Evolutionary conservation across 2,888 invertebrate species (phyloP).

Genomic region (Lacanobia wlatinum): DNA sequence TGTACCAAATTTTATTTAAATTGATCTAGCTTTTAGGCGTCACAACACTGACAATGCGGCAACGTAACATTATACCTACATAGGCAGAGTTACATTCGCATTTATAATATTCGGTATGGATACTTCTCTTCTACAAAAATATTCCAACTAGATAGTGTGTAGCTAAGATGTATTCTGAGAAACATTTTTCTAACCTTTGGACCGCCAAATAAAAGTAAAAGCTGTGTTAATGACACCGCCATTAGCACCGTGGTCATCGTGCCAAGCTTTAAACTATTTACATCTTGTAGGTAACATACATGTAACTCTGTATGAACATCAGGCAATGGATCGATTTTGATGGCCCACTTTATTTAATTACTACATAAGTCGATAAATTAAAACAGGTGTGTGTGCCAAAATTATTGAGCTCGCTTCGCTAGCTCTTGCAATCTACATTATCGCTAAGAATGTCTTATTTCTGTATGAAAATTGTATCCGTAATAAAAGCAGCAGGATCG

Average conservation of each 20-base stretch:
- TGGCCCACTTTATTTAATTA: too few relatives aligned
- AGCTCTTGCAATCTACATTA: not conserved
- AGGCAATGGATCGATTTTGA: not conserved
- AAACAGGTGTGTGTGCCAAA: not conserved
- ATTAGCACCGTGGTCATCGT: slow-evolving; percentile 22
- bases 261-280: slow-evolving; percentile 36
- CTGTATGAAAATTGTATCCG: not conserved
- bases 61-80: too few relatives aligned
- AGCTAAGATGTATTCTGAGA: not conserved
- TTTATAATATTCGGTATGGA: not conserved
- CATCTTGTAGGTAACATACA: too few relatives aligned
- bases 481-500: not conserved
- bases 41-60: too few relatives aligned
- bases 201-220: slow-evolving; percentile 39
- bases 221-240: slow-evolving; percentile 38
- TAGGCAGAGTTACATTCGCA: not conserved
- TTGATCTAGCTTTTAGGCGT: not conserved
- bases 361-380: too few relatives aligned
- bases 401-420: not conserved
- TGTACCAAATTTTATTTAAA: not conserved
- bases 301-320: not conserved
- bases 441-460: not conserved
- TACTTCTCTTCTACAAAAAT: not conserved
- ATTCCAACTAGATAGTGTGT: not conserved
- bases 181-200: slow-evolving; percentile 21